Evolutionary conservation across 2,113 vertebrate species (phyloP), one percentile per base, ranked within the genome.

Genomic region (Percopsis transmontana): DNA sequence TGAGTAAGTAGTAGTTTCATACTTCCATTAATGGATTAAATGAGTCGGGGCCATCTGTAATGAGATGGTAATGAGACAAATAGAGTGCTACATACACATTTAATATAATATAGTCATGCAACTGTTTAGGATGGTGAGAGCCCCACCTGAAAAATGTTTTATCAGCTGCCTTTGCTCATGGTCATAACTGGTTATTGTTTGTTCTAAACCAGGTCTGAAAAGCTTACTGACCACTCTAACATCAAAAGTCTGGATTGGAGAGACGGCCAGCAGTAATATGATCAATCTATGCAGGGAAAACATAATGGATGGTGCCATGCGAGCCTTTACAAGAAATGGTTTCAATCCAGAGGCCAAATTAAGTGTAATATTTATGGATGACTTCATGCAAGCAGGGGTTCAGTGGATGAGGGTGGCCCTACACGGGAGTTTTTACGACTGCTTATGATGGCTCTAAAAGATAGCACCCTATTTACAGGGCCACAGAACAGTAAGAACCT

Each of bases 341-440:
- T 52, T 52, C 50, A 20, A 52, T 52, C 50, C 50, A 20, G 50
- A 52, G 50, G 18, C 50, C 50, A 20, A 52, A 52, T 52, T 21
- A 6, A 48, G 45, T 48, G 45, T 48, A 4, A 18, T 52, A 8
- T 52, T 21, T 21, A 52, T 52, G 50, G 50, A 52, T 13, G 50
- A 52, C 50, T 52, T 52, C 6, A 52, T 52, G 50, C 50, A 21
- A 21, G 50, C 20, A 2, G 18, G 18, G 18, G 50, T 21, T 18
- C 45, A 48, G 45, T 48, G 45, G 45, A 48, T 6, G 45, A 48
- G 45, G 1, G 45, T 19, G 45, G 45, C n/a, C 45, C 15, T 18
- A 48, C 45, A 48, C 15, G n/a, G 45, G 45, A 48, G 5, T 48
- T 18, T 48, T 48, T 48, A 14, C 2, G 45, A 48, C 45, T 48